phyloP scores from a whole-genome alignment of 2,888 invertebrate species.

The Drosophila merina region DNA sequence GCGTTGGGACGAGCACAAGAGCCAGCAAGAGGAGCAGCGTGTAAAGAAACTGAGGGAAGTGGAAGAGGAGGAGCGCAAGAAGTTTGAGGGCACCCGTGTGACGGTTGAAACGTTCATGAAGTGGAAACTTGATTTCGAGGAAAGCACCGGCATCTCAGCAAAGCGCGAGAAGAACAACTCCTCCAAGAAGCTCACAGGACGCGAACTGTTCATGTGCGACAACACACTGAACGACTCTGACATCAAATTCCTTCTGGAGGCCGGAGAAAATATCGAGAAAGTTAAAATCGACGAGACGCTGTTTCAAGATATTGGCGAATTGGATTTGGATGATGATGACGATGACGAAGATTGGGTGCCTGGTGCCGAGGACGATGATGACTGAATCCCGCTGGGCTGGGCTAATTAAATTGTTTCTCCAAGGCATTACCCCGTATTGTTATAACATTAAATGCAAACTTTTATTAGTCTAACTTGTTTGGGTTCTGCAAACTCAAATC shows the following conservation, averaged over 20 bases:
- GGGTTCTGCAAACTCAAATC: slow-evolving; percentile 71
- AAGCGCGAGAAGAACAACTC: slow-evolving; percentile 89
- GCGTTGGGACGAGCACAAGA: slow-evolving; percentile 91
- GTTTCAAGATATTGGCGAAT: slow-evolving; percentile 94
- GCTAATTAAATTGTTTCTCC: slow-evolving; percentile 27
- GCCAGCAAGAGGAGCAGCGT: slow-evolving; percentile 88
- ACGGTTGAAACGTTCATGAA: slow-evolving; percentile 97
- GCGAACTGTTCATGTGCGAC: slow-evolving; percentile 96
- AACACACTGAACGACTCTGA: slow-evolving; percentile 97
- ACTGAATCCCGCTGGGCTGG: slow-evolving; percentile 43
- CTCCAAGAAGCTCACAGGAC: slow-evolving; percentile 94
- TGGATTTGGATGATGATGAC: slow-evolving; percentile 85
- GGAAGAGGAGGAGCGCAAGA: slow-evolving; percentile 96
- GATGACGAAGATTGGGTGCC: slow-evolving; percentile 88
- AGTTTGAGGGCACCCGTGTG: slow-evolving; percentile 96
- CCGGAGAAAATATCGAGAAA: slow-evolving; percentile 85
- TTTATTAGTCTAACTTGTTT: slow-evolving; percentile 64
- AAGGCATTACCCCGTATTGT: slow-evolving; percentile 59
- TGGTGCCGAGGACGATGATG: slow-evolving; percentile 82
- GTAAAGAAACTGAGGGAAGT: slow-evolving; percentile 88
- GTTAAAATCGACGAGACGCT: slow-evolving; percentile 97
- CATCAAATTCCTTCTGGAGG: slow-evolving; percentile 96
- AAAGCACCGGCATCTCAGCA: slow-evolving; percentile 91
- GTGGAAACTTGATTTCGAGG: slow-evolving; percentile 97
- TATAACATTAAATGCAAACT: slow-evolving; percentile 57